Percentiles rank a stretch among this genome's conserved stretches.
phyloP scores from a whole-genome alignment of 2,797 vertebrate species.

The Manis javanica region DNA sequence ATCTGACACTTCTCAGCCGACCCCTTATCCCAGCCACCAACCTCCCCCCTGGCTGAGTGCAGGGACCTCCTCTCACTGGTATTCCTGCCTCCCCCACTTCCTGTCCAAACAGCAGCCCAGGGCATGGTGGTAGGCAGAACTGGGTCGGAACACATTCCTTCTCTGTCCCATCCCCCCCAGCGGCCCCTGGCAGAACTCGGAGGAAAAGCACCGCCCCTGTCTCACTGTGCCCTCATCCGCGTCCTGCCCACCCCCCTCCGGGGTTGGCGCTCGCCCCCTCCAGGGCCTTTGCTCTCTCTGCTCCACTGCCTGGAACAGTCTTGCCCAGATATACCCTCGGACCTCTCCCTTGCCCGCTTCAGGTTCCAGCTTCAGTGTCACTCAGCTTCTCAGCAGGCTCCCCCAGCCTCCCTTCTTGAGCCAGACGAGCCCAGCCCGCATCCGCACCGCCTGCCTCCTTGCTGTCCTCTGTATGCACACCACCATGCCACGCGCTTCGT shows the following conservation, averaged over 20 bases:
- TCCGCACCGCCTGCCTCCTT: neutral
- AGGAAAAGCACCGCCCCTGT: neutral
- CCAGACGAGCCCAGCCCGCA: rapidly evolving
- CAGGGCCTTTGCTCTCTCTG: neutral
- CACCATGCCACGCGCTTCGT: neutral
- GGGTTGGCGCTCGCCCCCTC: neutral
- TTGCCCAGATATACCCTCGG: rapidly evolving
- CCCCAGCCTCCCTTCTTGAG: too few relatives aligned
- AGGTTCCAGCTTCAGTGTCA: neutral
- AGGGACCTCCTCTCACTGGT: neutral
- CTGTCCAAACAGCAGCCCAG: rapidly evolving
- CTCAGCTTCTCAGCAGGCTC: neutral
- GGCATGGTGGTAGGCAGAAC: neutral
- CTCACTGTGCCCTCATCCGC: too few relatives aligned
- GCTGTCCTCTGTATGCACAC: rapidly evolving
- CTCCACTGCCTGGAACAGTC: neutral
- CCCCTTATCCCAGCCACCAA: neutral
- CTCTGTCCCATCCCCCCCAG: neutral
- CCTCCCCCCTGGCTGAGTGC: neutral
- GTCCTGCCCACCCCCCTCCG: too few relatives aligned
- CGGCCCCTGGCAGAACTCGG: neutral
- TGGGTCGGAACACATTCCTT: neutral
- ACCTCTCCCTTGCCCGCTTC: neutral
- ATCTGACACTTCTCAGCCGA: neutral
- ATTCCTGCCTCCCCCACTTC: neutral